These are phyloP conservation scores for Prionace glauca DNA, from an alignment of 2,797 vertebrate species.

Conservation along the genomic window DNA sequence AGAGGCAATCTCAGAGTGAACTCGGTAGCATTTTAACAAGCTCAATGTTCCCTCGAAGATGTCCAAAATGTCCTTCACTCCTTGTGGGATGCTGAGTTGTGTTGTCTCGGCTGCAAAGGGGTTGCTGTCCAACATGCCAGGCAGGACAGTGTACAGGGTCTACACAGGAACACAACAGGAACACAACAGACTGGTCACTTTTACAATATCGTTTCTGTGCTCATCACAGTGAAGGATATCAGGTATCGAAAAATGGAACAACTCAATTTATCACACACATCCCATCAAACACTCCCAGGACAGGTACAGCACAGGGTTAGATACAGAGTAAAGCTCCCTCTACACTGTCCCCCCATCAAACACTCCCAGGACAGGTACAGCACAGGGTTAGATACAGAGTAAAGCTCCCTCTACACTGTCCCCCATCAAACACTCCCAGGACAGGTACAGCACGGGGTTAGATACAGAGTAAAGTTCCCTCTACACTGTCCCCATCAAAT, in stretches of 20 bases:
- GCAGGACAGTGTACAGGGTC: constrained; percentile 63
- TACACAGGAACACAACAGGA: constrained; percentile 45
- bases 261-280: not conserved
- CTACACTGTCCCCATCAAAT: too few species aligned
- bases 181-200: not conserved
- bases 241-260: not conserved
- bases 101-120: constrained; percentile 53
- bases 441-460: too few species aligned
- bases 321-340: not conserved
- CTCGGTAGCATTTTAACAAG: constrained; percentile 54
- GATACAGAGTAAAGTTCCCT: too few species aligned
- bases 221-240: not conserved
- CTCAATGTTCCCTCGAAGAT: constrained; percentile 53
- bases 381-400: not conserved
- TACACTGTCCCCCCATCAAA: not conserved
- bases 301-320: not conserved
- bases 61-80: constrained; percentile 54
- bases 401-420: too few species aligned
- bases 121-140: constrained; percentile 61
- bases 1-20: constrained; percentile 60
- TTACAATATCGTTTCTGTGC: not conserved
- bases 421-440: too few species aligned
- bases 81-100: constrained; percentile 46
- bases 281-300: not conserved
- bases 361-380: not conserved